These are phyloP conservation scores for Darevskia mixta DNA, from an alignment of 2,797 vertebrate species.

Conservation along the genomic window DNA sequence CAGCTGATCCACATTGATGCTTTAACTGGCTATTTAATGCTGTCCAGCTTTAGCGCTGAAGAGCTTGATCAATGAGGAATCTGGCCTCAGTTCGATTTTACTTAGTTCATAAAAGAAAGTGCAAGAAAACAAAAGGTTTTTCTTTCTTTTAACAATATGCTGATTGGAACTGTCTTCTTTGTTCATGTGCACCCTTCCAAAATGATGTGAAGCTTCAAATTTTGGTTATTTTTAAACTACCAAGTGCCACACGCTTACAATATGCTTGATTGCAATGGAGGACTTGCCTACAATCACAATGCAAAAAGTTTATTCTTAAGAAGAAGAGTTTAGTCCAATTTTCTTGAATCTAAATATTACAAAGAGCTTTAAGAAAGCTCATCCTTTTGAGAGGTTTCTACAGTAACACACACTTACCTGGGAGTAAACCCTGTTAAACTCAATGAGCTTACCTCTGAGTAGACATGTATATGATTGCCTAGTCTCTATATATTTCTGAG, in stretches of 20 bases:
- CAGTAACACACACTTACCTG: neutral
- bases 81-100: neutral
- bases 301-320: neutral
- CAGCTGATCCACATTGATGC: neutral
- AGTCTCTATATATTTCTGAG: neutral
- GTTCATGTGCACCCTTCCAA: neutral
- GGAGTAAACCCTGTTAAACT: neutral
- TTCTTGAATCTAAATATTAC: neutral
- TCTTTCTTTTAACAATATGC: neutral
- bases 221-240: neutral
- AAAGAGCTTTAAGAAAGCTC: neutral
- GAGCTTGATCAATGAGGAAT: slow-evolving; percentile 2
- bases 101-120: neutral
- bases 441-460: neutral
- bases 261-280: neutral
- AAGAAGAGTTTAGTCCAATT: neutral
- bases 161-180: neutral
- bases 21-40: neutral
- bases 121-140: neutral
- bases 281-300: neutral
- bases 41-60: neutral
- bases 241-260: no score
- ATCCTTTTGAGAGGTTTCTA: neutral
- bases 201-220: neutral
- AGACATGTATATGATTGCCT: neutral